Base-by-base conservation (phyloP, 2,888 invertebrate species). In the Mellilla xanthometata region DNA sequence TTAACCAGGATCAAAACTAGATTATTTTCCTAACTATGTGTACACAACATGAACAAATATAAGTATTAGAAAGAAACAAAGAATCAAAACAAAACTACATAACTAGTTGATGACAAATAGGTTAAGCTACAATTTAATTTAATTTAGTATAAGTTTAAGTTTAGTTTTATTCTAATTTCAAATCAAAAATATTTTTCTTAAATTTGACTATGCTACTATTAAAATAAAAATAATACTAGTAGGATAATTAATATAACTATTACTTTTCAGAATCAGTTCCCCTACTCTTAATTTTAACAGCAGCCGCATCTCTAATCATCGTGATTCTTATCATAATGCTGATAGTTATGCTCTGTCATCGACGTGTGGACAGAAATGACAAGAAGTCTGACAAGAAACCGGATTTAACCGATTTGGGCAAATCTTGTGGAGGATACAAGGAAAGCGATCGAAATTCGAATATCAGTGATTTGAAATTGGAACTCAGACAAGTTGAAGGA, bases 381-480 rank as follows among this genome's bases (percentile, higher is more conserved):
- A 92, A 91, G 65, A 62, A 65, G 0, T 81, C 80, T n/a, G 92
- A 90, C 1, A 84, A 91, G 65, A 93, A 94, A 61, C 92, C 92
- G 0, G 91, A 92, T 27, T 74, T 90, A 5, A 84, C 85, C 0
- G 76, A 81, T 23, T 49, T 85, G 39, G 74, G 78, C 5, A 87
- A 86, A 55, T 72, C 65, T 0, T 77, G 77, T 24, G 71, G 70
- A 0, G 81, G 84, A 24, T 93, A 91, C 55, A 93, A 94, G 58
- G 94, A 95, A 70, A 95, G 95, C 38, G 97, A 97, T 76, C 91
- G 96, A 49, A 96, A 95, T 67, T 97, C 97, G 26, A 96, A 96
- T 72, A 96, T 97, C 61, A 97, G 97, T 58, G 97, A 97, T 80
- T 90, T 97, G 69, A 97, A 97, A 80, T 91, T 96, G 59, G 97